A percentile compares a stretch with the other conserved stretches of the same genome.
Conservation (phyloP, 1,140 invertebrate genomes). For the Drosophila ironensis region DNA sequence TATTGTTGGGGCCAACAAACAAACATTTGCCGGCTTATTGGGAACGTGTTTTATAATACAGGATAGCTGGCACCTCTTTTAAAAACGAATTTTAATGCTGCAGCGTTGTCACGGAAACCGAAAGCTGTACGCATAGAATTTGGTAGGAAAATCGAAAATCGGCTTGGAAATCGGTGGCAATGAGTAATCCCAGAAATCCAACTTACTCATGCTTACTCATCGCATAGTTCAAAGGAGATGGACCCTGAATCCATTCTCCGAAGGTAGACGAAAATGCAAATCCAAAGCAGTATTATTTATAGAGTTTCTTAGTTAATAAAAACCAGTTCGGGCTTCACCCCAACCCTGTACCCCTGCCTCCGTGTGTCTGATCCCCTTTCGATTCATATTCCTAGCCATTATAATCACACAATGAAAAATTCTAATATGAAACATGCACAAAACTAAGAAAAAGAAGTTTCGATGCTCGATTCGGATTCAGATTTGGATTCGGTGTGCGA, state of each 20-base stretch:
- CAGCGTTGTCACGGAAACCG: constrained; percentile 14
- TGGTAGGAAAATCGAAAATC: not conserved
- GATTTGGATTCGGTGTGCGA: too few relatives aligned
- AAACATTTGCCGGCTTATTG: constrained; percentile 56
- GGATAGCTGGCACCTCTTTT: constrained; percentile 27
- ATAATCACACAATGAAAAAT: constrained; percentile 39
- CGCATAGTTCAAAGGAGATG: constrained; percentile 10
- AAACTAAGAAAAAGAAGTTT: constrained; percentile 22
- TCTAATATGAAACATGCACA: constrained; percentile 54
- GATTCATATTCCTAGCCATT: constrained; percentile 30
- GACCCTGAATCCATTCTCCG: constrained; percentile 8
- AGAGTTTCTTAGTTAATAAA: constrained; percentile 1
- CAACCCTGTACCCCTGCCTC: not conserved
- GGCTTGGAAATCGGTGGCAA: not conserved
- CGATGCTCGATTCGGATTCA: constrained; percentile 22
- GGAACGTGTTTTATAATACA: constrained; percentile 46
- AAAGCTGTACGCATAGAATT: not conserved
- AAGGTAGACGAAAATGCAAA: constrained; percentile 37
- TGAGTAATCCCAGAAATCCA: constrained; percentile 56
- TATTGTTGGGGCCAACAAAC: constrained; percentile 43
- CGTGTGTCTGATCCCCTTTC: not conserved
- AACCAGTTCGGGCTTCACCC: constrained; percentile 31
- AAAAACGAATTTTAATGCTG: constrained; percentile 12
- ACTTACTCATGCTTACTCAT: constrained; percentile 75
- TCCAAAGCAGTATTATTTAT: constrained; percentile 27